Evolutionary conservation across 2,113 vertebrate genomes (phyloP).

Genomic region (Hoplias malabaricus): DNA sequence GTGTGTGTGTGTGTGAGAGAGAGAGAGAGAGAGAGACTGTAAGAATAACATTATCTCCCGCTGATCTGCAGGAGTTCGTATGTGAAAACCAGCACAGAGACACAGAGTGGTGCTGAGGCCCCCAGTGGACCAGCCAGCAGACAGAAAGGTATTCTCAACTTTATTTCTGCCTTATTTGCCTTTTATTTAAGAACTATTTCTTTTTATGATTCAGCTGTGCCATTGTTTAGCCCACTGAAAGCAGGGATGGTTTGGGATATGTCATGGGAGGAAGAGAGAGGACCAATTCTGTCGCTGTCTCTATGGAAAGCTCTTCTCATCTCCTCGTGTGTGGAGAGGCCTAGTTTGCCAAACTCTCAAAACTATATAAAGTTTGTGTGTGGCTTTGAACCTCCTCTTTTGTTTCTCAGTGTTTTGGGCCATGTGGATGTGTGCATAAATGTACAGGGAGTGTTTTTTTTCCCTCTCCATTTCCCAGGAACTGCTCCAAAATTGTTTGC

Average conservation of each 20-base stretch:
- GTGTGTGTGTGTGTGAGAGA: neutral
- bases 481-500: slow-evolving; percentile 35
- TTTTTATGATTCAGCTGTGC: slow-evolving; percentile 64
- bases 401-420: slow-evolving; percentile 13
- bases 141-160: slow-evolving; percentile 69
- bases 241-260: neutral
- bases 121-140: slow-evolving; percentile 57
- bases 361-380: slow-evolving; percentile 54
- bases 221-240: slow-evolving; percentile 66
- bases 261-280: slow-evolving; percentile 8
- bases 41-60: slow-evolving; percentile 18
- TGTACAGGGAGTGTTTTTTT: neutral
- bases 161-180: slow-evolving; percentile 61
- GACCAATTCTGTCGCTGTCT: slow-evolving; percentile 19
- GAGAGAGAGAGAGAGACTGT: too few relatives aligned
- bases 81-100: slow-evolving; percentile 57
- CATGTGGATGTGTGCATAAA: slow-evolving; percentile 5
- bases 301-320: slow-evolving; percentile 12
- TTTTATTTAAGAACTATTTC: slow-evolving; percentile 34
- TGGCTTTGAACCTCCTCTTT: slow-evolving; percentile 59
- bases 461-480: slow-evolving; percentile 22
- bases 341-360: slow-evolving; percentile 54
- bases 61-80: slow-evolving; percentile 56
- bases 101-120: slow-evolving; percentile 56
- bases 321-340: slow-evolving; percentile 28